A percentile compares a stretch with the other conserved stretches of the same genome.
Evolutionary conservation across 92 coral and sea anemone species (phyloP).

Genomic region (Epizoanthus scotinus): DNA sequence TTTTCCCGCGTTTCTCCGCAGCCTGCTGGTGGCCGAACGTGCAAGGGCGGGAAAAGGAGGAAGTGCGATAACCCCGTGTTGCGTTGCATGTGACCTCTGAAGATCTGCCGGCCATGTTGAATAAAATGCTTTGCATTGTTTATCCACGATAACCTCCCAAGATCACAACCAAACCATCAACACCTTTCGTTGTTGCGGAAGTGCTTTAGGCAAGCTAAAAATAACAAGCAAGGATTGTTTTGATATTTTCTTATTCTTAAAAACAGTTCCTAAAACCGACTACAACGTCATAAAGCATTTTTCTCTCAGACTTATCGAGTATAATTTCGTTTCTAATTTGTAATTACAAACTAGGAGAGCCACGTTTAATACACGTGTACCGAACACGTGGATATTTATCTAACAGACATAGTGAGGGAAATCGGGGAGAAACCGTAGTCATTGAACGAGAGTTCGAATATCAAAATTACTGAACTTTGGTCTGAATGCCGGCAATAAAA

Average conservation of each 20-base stretch:
- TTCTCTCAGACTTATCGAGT: neutral
- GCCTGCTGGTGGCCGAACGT: conserved; percentile 22
- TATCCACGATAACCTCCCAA: conserved; percentile 19
- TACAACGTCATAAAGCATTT: neutral
- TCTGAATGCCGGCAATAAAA: too few species aligned
- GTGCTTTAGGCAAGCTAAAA: conserved; percentile 39
- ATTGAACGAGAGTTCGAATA: too few species aligned
- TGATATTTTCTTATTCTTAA: conserved; percentile 14
- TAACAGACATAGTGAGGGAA: too few species aligned
- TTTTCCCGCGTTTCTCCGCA: conserved; percentile 34
- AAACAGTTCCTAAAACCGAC: neutral
- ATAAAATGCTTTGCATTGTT: neutral
- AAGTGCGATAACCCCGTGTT: conserved; percentile 31
- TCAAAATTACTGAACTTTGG: too few species aligned
- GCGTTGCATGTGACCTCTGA: conserved; percentile 30
- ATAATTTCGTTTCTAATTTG: too few species aligned
- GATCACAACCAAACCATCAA: conserved; percentile 30
- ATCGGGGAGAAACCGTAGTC: too few species aligned
- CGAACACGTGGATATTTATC: too few species aligned
- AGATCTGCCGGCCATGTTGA: conserved; percentile 22
- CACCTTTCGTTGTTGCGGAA: conserved; percentile 40
- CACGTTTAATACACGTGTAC: too few species aligned
- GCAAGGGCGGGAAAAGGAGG: conserved; percentile 44
- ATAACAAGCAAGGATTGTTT: conserved; percentile 26
- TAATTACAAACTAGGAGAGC: too few species aligned